phyloP scores from a whole-genome alignment of 1,140 invertebrate species.

The Nasonia longicornis region DNA sequence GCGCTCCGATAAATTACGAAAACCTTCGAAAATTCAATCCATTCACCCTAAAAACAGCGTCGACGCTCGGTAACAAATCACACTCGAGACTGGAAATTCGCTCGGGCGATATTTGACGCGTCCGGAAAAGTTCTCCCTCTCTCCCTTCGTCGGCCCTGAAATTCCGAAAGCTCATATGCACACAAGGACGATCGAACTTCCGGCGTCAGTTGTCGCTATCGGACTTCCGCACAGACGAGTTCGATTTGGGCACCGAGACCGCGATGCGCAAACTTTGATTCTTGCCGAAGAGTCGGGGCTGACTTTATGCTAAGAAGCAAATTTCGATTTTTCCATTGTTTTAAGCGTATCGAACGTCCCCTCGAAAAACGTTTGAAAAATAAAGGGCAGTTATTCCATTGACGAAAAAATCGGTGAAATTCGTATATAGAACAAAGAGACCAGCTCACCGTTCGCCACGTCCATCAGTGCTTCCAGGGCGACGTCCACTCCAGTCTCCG shows the following conservation, averaged over 20 bases:
- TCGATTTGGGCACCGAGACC: background rate
- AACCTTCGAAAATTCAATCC: too few relatives aligned
- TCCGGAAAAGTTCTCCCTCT: background rate
- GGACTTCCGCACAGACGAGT: background rate
- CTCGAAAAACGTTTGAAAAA: too few relatives aligned
- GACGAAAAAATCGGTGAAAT: background rate
- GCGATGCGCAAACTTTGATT: background rate
- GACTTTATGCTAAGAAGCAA: too few relatives aligned
- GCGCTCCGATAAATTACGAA: too few relatives aligned
- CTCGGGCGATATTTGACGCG: background rate
- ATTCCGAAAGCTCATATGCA: background rate
- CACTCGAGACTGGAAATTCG: background rate
- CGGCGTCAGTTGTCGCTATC: background rate
- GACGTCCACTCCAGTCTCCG: constrained; percentile 76
- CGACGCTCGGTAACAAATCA: background rate
- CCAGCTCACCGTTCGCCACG: constrained; percentile 71
- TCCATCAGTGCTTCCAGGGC: constrained; percentile 74
- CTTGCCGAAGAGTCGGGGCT: background rate
- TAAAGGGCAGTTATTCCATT: too few relatives aligned
- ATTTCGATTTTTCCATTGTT: too few relatives aligned
- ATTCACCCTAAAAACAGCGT: background rate
- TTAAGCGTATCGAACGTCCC: too few relatives aligned
- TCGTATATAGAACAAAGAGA: background rate
- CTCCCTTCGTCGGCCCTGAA: background rate
- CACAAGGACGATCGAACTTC: background rate